Conservation (phyloP, 2,113 vertebrate species). For the Capricornis sumatraensis region DNA sequence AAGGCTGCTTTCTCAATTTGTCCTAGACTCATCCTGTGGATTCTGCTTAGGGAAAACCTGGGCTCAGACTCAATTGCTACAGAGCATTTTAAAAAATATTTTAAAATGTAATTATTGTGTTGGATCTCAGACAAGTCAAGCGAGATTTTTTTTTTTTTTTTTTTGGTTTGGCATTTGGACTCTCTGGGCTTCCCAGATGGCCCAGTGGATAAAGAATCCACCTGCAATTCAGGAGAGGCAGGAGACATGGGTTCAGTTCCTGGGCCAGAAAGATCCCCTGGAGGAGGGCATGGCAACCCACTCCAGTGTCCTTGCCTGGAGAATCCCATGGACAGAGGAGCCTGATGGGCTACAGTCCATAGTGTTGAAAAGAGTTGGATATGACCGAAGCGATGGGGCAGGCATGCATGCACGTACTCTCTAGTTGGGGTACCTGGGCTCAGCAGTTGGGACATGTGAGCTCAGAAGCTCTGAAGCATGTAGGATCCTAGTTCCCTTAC, state of each 20-base stretch:
- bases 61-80: slow-evolving; percentile 37
- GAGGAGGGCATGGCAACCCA: background rate
- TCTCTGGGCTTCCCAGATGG: background rate
- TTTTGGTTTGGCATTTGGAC: background rate
- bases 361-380: background rate
- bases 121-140: background rate
- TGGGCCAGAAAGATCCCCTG: background rate
- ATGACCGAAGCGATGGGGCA: fast-evolving
- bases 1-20: background rate
- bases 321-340: background rate
- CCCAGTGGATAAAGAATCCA: background rate
- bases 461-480: background rate
- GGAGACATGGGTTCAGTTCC: background rate
- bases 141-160: background rate
- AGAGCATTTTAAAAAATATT: background rate
- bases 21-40: background rate
- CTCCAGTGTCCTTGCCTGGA: background rate
- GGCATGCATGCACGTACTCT: fast-evolving
- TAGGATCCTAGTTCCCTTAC: background rate
- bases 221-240: background rate
- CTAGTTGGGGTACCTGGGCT: background rate
- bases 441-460: background rate
- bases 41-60: background rate
- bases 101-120: background rate
- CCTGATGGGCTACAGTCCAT: background rate